These are phyloP conservation scores for Nyctalus aviator DNA, from an alignment of 2,797 vertebrate species.

Conservation along the genomic window DNA sequence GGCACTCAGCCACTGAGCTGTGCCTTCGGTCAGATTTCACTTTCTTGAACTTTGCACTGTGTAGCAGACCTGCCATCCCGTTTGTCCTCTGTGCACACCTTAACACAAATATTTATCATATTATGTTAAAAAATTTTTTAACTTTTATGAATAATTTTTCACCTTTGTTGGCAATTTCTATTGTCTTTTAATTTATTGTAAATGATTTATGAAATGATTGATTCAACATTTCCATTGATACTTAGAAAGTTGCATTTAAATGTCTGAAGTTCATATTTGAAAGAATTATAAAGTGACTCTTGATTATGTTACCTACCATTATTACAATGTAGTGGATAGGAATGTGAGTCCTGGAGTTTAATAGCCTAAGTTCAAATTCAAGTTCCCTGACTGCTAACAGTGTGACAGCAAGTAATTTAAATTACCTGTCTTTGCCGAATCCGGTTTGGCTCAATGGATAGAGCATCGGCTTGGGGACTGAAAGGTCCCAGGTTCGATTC, in stretches of 20 bases:
- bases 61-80: rapidly evolving
- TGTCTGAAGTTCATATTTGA: not conserved
- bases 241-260: not conserved
- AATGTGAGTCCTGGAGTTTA: not conserved
- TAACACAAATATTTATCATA: not conserved
- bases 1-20: too few relatives aligned
- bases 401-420: not conserved
- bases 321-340: not conserved
- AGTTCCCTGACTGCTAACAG: not conserved
- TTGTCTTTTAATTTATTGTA: not conserved
- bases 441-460: too few relatives aligned
- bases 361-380: not conserved
- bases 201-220: not conserved
- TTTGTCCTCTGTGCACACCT: not conserved
- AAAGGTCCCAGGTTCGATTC: too few relatives aligned
- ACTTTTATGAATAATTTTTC: not conserved
- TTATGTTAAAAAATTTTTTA: not conserved
- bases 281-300: not conserved
- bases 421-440: not conserved
- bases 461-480: too few relatives aligned
- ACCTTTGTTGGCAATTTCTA: not conserved
- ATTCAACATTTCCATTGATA: not conserved
- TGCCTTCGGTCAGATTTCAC: too few relatives aligned
- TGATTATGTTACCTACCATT: not conserved
- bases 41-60: not conserved